phyloP scores from a whole-genome alignment of 1,140 invertebrate species.

The Apolygus lucorum region DNA sequence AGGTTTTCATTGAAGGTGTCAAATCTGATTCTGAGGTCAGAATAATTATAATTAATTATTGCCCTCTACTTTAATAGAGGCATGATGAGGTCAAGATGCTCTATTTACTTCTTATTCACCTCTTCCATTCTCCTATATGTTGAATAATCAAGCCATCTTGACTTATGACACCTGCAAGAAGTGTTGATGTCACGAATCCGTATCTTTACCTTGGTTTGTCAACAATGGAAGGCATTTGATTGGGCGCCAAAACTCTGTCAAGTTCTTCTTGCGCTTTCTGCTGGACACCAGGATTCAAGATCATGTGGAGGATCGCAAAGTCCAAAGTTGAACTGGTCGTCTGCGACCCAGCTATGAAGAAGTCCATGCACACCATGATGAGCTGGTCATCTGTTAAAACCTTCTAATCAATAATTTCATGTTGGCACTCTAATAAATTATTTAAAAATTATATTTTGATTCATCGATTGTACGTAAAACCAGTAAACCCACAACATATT shows the following conservation, averaged over 20 bases:
- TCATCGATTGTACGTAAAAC: no score
- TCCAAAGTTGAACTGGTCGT: slow-evolving; percentile 64
- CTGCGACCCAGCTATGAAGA: slow-evolving; percentile 59
- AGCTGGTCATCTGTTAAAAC: slow-evolving; percentile 57
- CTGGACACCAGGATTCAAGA: slow-evolving; percentile 57
- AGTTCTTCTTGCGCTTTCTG: slow-evolving; percentile 55
- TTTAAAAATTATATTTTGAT: no score
- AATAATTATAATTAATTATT: no score
- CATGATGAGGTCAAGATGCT: no score
- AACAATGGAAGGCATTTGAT: slow-evolving; percentile 38
- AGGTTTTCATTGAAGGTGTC: no score
- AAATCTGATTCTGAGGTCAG: no score
- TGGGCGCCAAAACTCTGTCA: slow-evolving; percentile 42
- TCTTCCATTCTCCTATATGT: background rate
- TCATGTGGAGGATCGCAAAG: slow-evolving; percentile 59
- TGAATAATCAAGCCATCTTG: background rate
- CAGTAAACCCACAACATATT: no score
- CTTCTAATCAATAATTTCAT: no score
- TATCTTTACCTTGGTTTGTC: slow-evolving; percentile 43
- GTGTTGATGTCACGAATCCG: no score
- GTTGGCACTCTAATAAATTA: background rate
- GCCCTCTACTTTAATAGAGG: no score
- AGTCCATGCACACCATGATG: slow-evolving; percentile 56
- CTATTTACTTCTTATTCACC: slow-evolving; percentile 15
- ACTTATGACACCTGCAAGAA: background rate